A percentile compares a stretch with the other conserved stretches of the same genome.
Evolutionary conservation across 2,888 invertebrate species (phyloP).

Genomic region (Caprella mutica): DNA sequence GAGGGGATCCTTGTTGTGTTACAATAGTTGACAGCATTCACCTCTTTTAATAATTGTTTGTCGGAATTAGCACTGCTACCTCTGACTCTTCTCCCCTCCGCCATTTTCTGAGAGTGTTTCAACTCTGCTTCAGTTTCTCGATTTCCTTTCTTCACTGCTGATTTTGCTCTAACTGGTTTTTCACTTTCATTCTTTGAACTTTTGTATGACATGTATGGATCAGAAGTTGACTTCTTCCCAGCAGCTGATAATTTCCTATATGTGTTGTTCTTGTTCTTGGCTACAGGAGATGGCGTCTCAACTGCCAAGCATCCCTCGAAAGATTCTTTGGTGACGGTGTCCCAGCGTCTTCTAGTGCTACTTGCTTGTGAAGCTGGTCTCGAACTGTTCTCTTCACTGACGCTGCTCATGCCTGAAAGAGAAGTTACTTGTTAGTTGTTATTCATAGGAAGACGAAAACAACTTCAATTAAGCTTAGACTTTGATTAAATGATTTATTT

Average conservation of each 20-base stretch:
- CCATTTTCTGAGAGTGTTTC: constrained; percentile 6
- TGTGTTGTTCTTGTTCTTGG: not conserved
- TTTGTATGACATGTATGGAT: not conserved
- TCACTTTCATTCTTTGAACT: constrained; percentile 1
- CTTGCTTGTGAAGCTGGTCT: constrained; percentile 20
- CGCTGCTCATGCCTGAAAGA: too few species aligned
- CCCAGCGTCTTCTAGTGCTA: constrained; percentile 27
- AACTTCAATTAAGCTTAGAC: too few species aligned
- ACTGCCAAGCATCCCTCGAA: constrained; percentile 28
- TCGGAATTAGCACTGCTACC: not conserved
- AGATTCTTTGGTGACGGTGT: constrained; percentile 27
- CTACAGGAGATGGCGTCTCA: constrained; percentile 18
- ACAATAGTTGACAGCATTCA: too few species aligned
- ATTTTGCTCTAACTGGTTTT: not conserved
- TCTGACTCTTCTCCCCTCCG: not conserved
- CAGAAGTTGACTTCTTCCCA: constrained; percentile 5
- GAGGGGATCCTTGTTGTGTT: too few species aligned
- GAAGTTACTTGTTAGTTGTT: too few species aligned
- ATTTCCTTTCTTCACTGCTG: not conserved
- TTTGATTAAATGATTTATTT: too few species aligned
- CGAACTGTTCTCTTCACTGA: not conserved
- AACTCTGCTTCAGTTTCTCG: not conserved
- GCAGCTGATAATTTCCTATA: too few species aligned
- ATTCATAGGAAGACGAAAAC: too few species aligned
- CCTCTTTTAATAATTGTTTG: not conserved